phyloP scores from a whole-genome alignment of 2,888 invertebrate genomes.

The Branchipolynoe longqiensis region DNA sequence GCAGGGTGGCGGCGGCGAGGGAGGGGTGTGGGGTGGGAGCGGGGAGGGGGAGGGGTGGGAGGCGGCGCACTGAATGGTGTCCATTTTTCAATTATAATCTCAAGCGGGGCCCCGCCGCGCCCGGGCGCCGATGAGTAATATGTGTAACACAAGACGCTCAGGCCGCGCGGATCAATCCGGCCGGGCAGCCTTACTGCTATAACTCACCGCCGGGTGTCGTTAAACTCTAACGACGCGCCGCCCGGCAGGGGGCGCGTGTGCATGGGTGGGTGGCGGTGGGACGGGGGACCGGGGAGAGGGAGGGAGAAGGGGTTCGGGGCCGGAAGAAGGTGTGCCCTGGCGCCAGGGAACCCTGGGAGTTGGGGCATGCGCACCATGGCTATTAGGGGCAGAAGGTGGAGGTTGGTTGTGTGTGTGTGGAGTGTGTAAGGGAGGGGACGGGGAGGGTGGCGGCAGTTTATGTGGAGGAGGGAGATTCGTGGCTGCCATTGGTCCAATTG shows the following conservation, averaged over 20 bases:
- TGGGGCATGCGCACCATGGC: constrained; percentile 19
- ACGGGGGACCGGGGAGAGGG: not conserved
- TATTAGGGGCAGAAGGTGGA: constrained; percentile 30
- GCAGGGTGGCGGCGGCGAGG: not conserved
- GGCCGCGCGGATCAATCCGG: not conserved
- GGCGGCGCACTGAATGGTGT: constrained; percentile 23
- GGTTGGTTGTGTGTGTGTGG: too few species aligned
- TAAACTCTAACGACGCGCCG: constrained; percentile 41
- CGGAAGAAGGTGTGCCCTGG: not conserved
- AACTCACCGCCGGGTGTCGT: constrained; percentile 40
- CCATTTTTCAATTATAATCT: constrained; percentile 52
- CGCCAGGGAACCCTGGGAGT: constrained; percentile 32
- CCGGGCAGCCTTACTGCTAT: constrained; percentile 39
- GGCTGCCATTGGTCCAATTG: constrained; percentile 35
- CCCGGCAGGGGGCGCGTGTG: not conserved
- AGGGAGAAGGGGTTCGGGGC: not conserved
- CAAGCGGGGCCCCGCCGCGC: not conserved
- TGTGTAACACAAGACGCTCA: constrained; percentile 21
- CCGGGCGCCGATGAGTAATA: constrained; percentile 24
- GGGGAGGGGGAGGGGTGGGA: too few species aligned
- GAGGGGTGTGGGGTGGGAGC: constrained; percentile 14
- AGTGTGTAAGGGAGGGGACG: too few species aligned
- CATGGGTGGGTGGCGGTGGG: not conserved
- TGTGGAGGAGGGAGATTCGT: too few species aligned
- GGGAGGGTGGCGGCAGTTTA: too few species aligned